These are phyloP conservation scores for Luscinia megarhynchos DNA, from an alignment of 2,797 vertebrate species.

Conservation along the genomic window DNA sequence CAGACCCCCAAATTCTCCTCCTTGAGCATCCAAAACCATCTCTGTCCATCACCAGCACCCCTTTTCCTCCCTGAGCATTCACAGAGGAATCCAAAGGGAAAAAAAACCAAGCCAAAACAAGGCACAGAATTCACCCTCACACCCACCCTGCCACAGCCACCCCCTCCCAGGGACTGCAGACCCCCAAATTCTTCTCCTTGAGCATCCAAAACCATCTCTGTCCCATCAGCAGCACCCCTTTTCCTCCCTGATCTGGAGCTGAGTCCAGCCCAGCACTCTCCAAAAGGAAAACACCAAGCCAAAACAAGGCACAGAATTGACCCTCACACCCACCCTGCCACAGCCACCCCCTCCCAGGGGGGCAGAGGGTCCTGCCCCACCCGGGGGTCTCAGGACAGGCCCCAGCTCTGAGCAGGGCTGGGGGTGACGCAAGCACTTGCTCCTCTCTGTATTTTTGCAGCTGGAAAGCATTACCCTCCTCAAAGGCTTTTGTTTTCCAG, in stretches of 20 bases:
- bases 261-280: not conserved
- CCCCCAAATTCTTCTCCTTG: no score
- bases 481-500: constrained; percentile 79
- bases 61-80: not conserved
- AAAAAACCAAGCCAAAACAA: no score
- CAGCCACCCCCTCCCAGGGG: fast-evolving
- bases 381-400: not conserved
- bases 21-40: fast-evolving
- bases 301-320: not conserved
- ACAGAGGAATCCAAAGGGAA: no score
- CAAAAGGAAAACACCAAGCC: not conserved
- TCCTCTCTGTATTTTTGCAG: constrained; percentile 78
- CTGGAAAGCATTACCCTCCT: constrained; percentile 80
- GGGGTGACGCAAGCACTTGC: constrained; percentile 31
- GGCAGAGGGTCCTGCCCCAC: not conserved
- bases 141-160: no score
- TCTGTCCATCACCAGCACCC: fast-evolving
- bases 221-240: no score
- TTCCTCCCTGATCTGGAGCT: no score
- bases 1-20: not conserved
- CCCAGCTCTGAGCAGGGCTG: not conserved
- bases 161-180: no score
- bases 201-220: no score
- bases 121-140: no score
- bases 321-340: fast-evolving